Evolutionary conservation across 2,113 vertebrate genomes (phyloP), one percentile per base, ranked within the genome.

Genomic region (Corydoras maculifer): DNA sequence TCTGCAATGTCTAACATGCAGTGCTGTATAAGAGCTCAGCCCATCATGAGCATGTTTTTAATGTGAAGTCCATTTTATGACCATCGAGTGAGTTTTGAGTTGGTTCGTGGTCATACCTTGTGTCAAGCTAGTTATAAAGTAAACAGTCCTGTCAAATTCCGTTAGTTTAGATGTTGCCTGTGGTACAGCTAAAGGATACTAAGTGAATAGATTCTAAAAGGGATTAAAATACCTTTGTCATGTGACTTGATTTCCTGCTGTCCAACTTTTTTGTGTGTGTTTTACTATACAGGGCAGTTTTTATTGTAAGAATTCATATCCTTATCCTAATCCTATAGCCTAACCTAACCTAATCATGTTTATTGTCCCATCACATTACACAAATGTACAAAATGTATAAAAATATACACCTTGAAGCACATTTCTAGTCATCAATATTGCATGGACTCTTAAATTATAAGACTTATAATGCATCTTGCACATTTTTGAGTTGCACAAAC

Each of bases 201-300:
- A 62, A 58, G 66, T 70, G 31, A 74, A 69, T 57, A 48, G 50
- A 58, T 58, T 48, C 58, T 76, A 50, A 71, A 65, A 48, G 74
- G 69, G 75, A 76, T 79, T 79, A 77, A 72, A 77, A 80, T 79
- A 61, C 67, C 75, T 81, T 62, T 62, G 75, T 69, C 71, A 70
- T 76, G 60, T 83, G 81, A 67, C 75, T 55, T 63, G 32, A 64
- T 62, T 74, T 73, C 74, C 76, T 73, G 64, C 61, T 63, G 58
- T 66, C 65, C 67, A 70, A 25, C 57, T 62, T 68, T 70, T 82
- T 76, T 70, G 58, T 76, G 35, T 43, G 35, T 43, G 18, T 25
- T 25, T 43, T 43, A 43, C 35, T 43, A 43, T 43, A 43, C 4
- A 43, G 35, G 2, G 35, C 35, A 2, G 35, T 1, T 43, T 43